These are phyloP conservation scores for Trichosurus vulpecula DNA, from an alignment of 2,797 vertebrate species.

Conservation along the genomic window DNA sequence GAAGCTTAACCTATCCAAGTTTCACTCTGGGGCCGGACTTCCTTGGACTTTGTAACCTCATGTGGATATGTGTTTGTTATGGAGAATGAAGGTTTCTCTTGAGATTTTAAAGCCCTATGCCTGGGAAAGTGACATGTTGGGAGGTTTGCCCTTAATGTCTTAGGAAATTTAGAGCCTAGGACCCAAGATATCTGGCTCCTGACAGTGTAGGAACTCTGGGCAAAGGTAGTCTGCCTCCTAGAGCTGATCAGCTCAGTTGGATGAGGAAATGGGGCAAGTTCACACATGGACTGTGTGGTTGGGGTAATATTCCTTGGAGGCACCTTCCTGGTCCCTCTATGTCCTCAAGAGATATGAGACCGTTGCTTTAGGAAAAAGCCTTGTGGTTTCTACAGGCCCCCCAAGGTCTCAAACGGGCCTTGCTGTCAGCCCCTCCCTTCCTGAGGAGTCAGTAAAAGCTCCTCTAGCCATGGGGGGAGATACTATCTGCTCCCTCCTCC, in stretches of 20 bases:
- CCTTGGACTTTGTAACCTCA: not conserved
- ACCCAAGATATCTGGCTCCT: constrained; percentile 27
- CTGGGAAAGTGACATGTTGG: not conserved
- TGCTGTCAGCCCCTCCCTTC: not conserved
- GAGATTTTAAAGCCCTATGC: constrained; percentile 13
- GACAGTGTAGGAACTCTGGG: not conserved
- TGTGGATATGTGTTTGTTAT: constrained; percentile 19
- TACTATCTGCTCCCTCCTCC: not conserved
- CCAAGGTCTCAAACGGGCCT: not conserved
- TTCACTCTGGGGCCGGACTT: not conserved
- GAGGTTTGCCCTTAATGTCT: constrained; percentile 31
- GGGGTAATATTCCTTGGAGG: not conserved
- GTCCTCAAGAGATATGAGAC: not conserved
- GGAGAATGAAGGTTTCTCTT: constrained; percentile 18
- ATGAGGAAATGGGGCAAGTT: not conserved
- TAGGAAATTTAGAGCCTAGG: constrained; percentile 33
- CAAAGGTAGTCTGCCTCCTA: not conserved
- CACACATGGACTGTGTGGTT: not conserved
- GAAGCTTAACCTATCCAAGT: constrained; percentile 9
- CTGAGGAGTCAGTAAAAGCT: not conserved
- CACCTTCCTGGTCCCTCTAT: not conserved
- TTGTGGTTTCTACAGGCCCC: not conserved
- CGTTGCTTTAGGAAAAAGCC: constrained; percentile 37
- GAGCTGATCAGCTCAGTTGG: not conserved
- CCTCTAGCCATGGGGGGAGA: not conserved